These are phyloP conservation scores for Illadopsis cleaveri DNA, from an alignment of 2,113 vertebrate species.

Conservation along the genomic window DNA sequence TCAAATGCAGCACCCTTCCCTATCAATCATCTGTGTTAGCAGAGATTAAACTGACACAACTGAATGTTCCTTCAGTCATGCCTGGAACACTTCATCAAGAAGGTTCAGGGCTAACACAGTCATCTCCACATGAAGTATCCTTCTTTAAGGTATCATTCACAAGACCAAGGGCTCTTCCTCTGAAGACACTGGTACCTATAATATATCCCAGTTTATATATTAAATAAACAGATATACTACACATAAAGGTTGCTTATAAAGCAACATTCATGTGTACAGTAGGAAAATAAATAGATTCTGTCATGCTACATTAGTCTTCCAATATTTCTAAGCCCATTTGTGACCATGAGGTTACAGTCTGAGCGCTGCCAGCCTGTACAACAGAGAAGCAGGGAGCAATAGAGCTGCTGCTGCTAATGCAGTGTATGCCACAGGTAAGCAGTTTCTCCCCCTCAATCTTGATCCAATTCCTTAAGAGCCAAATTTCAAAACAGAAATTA, in stretches of 20 bases:
- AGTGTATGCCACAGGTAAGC: fast-evolving
- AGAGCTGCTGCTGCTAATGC: background rate
- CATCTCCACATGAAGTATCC: background rate
- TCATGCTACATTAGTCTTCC: background rate
- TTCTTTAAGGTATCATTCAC: background rate
- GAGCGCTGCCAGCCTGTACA: background rate
- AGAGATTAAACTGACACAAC: background rate
- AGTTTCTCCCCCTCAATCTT: background rate
- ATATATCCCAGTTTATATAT: background rate
- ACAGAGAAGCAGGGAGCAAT: background rate
- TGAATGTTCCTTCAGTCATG: background rate
- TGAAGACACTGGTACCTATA: background rate
- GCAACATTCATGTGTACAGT: background rate
- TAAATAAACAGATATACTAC: background rate
- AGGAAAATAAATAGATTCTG: background rate
- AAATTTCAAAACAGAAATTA: background rate
- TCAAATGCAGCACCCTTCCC: background rate
- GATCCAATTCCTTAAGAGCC: background rate
- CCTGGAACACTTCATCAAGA: background rate
- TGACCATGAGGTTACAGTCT: background rate
- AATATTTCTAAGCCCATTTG: background rate
- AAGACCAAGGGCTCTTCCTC: background rate
- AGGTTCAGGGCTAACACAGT: background rate
- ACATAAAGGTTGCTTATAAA: background rate
- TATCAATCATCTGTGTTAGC: background rate